Evolutionary conservation across 2,113 vertebrate species (phyloP).

Genomic region (Xerus inauris): DNA sequence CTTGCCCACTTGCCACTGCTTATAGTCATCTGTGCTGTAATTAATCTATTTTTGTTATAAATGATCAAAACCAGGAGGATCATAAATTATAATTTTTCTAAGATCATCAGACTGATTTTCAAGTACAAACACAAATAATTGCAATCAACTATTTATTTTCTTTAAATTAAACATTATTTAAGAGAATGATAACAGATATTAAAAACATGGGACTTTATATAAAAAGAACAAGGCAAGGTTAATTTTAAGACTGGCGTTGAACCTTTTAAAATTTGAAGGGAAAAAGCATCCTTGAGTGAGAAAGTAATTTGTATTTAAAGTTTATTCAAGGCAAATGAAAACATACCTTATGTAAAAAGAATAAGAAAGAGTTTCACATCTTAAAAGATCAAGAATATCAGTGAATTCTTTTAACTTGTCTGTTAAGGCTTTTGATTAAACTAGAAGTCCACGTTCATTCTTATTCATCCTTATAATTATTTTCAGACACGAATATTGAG

Average conservation of each 20-base stretch:
- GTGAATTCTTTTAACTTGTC: constrained; percentile 50
- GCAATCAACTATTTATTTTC: background rate
- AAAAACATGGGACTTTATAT: background rate
- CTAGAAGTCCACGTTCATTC: constrained; percentile 24
- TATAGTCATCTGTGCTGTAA: background rate
- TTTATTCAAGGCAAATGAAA: constrained; percentile 48
- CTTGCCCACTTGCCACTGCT: background rate
- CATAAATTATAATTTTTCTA: background rate
- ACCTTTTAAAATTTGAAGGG: background rate
- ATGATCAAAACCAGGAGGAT: background rate
- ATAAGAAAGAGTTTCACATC: background rate
- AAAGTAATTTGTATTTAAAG: constrained; percentile 29
- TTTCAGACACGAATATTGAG: background rate
- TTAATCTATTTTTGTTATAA: constrained; percentile 29
- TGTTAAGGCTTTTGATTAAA: constrained; percentile 50
- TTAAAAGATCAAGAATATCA: constrained; percentile 7
- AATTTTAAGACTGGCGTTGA: background rate
- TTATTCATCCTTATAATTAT: constrained; percentile 49
- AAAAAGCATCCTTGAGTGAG: background rate
- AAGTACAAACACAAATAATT: background rate
- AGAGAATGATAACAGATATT: background rate
- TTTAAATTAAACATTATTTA: constrained; percentile 2
- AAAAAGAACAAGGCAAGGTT: background rate
- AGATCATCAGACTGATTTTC: constrained; percentile 17
- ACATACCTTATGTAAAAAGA: background rate